Conservation (phyloP, 2,797 vertebrate species). For the Girardinus metallicus region DNA sequence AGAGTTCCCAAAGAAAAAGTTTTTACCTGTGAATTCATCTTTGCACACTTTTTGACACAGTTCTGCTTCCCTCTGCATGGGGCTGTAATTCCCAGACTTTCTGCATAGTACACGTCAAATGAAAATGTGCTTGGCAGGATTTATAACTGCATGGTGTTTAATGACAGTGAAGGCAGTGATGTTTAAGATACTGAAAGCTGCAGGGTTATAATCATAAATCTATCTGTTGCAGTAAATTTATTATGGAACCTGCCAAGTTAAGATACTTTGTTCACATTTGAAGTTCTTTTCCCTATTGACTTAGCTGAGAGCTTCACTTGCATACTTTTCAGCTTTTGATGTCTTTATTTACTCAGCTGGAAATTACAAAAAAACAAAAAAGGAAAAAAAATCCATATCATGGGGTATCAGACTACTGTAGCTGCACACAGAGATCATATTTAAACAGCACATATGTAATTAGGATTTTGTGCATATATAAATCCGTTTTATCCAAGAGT, state of each 20-base stretch:
- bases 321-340: not conserved
- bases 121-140: slow-evolving; percentile 7
- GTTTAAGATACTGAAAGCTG: not conserved
- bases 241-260: not conserved
- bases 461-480: not conserved
- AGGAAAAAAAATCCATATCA: not conserved
- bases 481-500: not conserved
- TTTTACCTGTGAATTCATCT: not conserved
- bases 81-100: not conserved
- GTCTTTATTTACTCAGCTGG: not conserved
- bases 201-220: not conserved
- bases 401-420: not conserved
- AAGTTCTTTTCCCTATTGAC: not conserved
- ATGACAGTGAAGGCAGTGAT: not conserved
- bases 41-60: not conserved
- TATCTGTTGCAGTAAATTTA: slow-evolving; percentile 2
- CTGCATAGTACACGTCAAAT: not conserved
- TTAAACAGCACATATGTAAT: not conserved
- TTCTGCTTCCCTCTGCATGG: not conserved
- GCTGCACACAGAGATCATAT: not conserved
- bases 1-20: not conserved
- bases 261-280: not conserved
- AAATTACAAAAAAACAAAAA: not conserved
- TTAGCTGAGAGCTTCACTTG: not conserved
- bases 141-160: not conserved